These are phyloP conservation scores for Stratiolaelaps scimitus DNA, from an alignment of 1,140 invertebrate genomes.

Conservation along the genomic window DNA sequence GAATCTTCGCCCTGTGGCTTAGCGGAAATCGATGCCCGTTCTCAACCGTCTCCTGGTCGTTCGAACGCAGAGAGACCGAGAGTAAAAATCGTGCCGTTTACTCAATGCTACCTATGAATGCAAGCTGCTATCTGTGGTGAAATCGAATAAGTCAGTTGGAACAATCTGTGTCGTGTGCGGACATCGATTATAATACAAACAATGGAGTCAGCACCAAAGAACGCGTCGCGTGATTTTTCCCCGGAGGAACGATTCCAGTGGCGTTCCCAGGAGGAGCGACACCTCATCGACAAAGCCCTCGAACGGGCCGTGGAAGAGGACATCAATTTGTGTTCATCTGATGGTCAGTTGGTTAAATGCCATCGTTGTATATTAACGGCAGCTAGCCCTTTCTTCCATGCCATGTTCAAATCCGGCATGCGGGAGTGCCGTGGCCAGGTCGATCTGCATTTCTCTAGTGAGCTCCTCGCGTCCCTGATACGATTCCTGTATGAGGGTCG, in stretches of 20 bases:
- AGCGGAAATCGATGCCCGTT: too few species aligned
- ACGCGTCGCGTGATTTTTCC: neutral
- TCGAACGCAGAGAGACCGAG: too few species aligned
- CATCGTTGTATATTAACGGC: conserved; percentile 4
- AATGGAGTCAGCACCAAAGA: too few species aligned
- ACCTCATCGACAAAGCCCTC: neutral
- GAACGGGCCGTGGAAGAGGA: neutral
- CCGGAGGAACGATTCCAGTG: conserved; percentile 1
- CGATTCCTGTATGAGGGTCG: conserved; percentile 4
- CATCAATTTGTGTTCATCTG: neutral
- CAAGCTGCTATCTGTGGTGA: too few species aligned
- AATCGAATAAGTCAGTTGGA: too few species aligned
- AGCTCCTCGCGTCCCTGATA: neutral
- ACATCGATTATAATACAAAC: too few species aligned
- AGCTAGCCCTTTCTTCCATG: conserved; percentile 12
- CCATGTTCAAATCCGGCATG: conserved; percentile 26
- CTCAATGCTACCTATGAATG: too few species aligned
- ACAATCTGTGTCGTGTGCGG: too few species aligned
- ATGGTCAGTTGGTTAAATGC: neutral
- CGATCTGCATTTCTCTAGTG: conserved; percentile 1
- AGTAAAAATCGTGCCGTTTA: too few species aligned
- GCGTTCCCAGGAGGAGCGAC: neutral
- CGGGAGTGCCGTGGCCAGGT: conserved; percentile 19
- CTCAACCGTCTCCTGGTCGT: too few species aligned
- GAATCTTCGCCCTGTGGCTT: too few species aligned